These are phyloP conservation scores for Mobula hypostoma DNA, from an alignment of 2,113 vertebrate species.

Conservation along the genomic window DNA sequence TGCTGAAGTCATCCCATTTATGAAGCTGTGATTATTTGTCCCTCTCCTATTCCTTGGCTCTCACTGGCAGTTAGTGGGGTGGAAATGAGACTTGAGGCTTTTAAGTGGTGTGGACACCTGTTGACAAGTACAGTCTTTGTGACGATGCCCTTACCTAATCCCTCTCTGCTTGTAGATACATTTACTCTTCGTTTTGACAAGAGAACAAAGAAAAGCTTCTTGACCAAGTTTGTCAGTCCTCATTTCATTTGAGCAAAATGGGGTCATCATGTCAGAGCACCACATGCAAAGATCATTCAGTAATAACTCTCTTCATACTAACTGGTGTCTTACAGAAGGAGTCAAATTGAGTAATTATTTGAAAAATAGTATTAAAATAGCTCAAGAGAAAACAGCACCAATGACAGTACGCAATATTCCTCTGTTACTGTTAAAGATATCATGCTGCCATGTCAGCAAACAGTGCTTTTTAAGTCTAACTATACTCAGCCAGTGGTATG, in stretches of 20 bases:
- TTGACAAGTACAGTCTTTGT: not conserved
- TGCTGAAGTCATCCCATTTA: not conserved
- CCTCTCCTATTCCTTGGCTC: not conserved
- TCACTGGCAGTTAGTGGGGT: not conserved
- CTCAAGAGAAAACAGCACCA: not conserved
- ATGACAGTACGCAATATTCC: not conserved
- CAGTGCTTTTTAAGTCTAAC: conserved; percentile 4
- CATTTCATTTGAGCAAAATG: not conserved
- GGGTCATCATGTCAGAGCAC: not conserved
- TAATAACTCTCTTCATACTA: not conserved
- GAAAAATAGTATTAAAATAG: not conserved
- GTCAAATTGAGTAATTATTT: not conserved
- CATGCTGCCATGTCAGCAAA: not conserved
- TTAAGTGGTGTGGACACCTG: not conserved
- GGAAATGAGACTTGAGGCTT: not conserved
- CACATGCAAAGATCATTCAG: not conserved
- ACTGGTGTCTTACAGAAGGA: not conserved
- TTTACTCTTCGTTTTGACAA: not conserved
- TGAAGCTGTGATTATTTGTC: not conserved
- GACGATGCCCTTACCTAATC: not conserved
- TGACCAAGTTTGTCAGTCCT: not conserved
- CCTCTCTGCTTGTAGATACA: no score
- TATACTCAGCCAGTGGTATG: not conserved
- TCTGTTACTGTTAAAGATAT: not conserved
- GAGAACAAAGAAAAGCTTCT: not conserved